Base-by-base conservation (phyloP, 35 echinoderm and acorn worm species). In the Holothuria glaberrima region DNA sequence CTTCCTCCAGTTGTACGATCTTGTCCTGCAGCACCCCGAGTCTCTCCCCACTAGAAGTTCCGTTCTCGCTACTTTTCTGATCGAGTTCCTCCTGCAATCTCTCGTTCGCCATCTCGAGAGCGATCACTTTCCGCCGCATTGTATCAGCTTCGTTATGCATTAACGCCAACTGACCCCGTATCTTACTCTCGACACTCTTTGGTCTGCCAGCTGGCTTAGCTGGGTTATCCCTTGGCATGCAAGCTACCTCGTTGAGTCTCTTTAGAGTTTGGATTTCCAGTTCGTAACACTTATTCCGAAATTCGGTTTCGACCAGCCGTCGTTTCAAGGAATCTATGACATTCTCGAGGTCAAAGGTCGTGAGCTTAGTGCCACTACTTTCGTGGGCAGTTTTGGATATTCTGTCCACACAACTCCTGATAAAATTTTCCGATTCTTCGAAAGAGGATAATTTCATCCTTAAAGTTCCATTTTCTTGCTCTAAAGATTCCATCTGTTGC, bases 111-210 rank as follows among this genome's bases (percentile, higher is more conserved):
- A 95, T 88, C 35, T 95, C 93, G 16, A 94, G 46, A 30, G 88
- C 63, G 17, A 95, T 91, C 26, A 95, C 54, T 82, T 93, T 92
- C 46, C 91, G 86, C 21, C 97, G 86, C 93, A 99, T 99, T 6
- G 78, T 89, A 60, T 99, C 97, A 0, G 91, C 93, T 41, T 99
- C 97, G 24, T 88, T 90, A n/a, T 95, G 92, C 58, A 99, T 82
- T n/a, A 99, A 48, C 33, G 91, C 68, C 44, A 99, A 68, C 71
- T 99, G 97, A 6, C 93, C 80, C 35, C 85, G 25, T 34, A 99
- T 70, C 72, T 99, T 99, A 30, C 88, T 92, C 77, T 99, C 97
- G 17, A 84, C 63, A 31, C 76, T 83, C 58, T 99, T 99, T 13
- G 62, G 93, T 44, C 91, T 81, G 5, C 82, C 88, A 35, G 94